Conservation (phyloP, 1,140 invertebrate species). For the Pygmarrhopalites habei region DNA sequence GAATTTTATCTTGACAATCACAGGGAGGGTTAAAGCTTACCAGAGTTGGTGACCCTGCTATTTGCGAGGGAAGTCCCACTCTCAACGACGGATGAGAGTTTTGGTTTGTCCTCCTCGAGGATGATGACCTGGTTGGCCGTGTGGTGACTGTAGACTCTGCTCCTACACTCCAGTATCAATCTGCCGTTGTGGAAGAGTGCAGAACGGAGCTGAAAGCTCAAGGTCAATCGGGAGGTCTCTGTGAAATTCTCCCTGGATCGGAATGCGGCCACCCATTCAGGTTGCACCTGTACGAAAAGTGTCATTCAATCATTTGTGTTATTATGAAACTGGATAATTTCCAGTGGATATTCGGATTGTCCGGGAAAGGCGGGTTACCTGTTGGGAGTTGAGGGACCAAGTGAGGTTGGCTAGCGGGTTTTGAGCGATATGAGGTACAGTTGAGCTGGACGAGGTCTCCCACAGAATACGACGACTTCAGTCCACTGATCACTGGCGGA, state of each 20-base stretch:
- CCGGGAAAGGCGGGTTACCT: too few relatives aligned
- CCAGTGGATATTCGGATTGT: too few relatives aligned
- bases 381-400: too few relatives aligned
- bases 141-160: slow-evolving; percentile 23
- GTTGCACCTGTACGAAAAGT: too few relatives aligned
- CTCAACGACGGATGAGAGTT: slow-evolving; percentile 37
- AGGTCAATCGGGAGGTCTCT: slow-evolving; percentile 24
- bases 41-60: neutral
- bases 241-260: slow-evolving; percentile 18
- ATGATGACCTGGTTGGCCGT: slow-evolving; percentile 21
- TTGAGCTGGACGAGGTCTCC: slow-evolving; percentile 60
- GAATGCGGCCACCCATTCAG: slow-evolving; percentile 13
- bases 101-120: slow-evolving; percentile 31
- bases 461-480: slow-evolving; percentile 60
- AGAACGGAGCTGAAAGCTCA: slow-evolving; percentile 25
- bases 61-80: slow-evolving; percentile 26
- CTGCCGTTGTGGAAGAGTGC: slow-evolving; percentile 29
- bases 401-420: slow-evolving; percentile 74
- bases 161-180: slow-evolving; percentile 25
- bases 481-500: slow-evolving; percentile 60
- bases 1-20: too few relatives aligned
- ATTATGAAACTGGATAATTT: too few relatives aligned
- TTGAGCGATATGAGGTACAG: too few relatives aligned
- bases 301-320: too few relatives aligned
- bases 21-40: neutral